Base-by-base conservation (phyloP, 2,888 invertebrate genomes). In the Octonoba sinensis region DNA sequence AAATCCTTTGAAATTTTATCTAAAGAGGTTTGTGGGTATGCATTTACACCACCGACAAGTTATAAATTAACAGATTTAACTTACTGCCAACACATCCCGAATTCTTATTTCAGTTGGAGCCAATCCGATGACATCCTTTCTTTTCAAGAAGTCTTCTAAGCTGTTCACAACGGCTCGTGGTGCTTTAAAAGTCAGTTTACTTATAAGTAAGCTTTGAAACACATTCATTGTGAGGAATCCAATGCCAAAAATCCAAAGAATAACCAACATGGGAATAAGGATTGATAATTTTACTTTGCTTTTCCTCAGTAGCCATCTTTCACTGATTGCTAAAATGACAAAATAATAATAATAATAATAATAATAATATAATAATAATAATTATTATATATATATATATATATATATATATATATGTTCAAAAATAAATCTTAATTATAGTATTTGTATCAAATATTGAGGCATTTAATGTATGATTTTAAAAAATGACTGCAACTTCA, bases 171-270 rank as follows among this genome's bases (percentile, higher is more conserved):
- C 8, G 13, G 81, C 74, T 4, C 20, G 20, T 11, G 47, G 24
- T n/a, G 69, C 74, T n/a, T 44, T 70, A 18, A 81, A 46, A 20
- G 81, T 66, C n/a, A 81, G 36, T 16, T 81, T 81, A 4, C 74
- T 57, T 3, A 81, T 74, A 4, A 81, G 54, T 16, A 73, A 74
- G 16, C 81, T 74, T 44, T 81, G 81, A 16, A 74, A 74, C 11
- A 49, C 24, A 24, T 56, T 81, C 81, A 81, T 81, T 13, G 74
- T 47, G 0, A 81, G 69, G 16, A 74, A 81, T 8, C 64, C 73
- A 8, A 81, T 49, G 44, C 69, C 47, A 15, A 81, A 46, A 13
- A 65, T 59, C 81, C 81, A 81, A 4, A 70, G 18, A 11, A 64
- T 49, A n/a, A 51, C 46, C 36, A 81, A 24, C 12, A 65, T 13